A percentile compares a stretch with the other conserved stretches of the same genome.
Conservation (phyloP, 2,113 vertebrate species). For the Eolophus roseicapilla region DNA sequence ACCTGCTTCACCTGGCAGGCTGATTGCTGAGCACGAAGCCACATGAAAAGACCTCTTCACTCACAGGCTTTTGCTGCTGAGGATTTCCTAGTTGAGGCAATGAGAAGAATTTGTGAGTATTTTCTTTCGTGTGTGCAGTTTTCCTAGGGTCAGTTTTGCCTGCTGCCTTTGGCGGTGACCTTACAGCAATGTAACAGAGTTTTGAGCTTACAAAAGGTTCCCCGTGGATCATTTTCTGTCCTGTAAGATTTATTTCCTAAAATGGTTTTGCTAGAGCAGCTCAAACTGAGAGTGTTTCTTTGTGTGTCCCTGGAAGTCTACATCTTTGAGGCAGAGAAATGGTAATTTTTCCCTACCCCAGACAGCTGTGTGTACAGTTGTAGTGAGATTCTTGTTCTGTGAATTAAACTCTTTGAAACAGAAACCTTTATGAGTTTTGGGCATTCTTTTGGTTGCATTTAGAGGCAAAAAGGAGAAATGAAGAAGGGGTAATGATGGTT, state of each 20-base stretch:
- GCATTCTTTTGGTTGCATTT: neutral
- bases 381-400: neutral
- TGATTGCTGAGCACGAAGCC: neutral
- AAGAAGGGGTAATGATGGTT: neutral
- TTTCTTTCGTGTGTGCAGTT: neutral
- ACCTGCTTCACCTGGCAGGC: neutral
- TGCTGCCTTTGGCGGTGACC: neutral
- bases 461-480: neutral
- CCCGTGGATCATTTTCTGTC: neutral
- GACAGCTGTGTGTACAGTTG: neutral
- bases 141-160: neutral
- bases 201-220: neutral
- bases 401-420: neutral
- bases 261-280: neutral
- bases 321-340: neutral
- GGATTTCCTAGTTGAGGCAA: neutral
- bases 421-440: neutral
- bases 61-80: accelerated
- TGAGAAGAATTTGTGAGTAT: neutral
- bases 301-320: neutral
- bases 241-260: neutral
- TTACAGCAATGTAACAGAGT: neutral
- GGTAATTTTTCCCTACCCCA: neutral
- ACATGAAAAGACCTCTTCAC: neutral
- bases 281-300: neutral